Base-by-base conservation (phyloP, 2,888 invertebrate species). In the Agrotis ipsilon region DNA sequence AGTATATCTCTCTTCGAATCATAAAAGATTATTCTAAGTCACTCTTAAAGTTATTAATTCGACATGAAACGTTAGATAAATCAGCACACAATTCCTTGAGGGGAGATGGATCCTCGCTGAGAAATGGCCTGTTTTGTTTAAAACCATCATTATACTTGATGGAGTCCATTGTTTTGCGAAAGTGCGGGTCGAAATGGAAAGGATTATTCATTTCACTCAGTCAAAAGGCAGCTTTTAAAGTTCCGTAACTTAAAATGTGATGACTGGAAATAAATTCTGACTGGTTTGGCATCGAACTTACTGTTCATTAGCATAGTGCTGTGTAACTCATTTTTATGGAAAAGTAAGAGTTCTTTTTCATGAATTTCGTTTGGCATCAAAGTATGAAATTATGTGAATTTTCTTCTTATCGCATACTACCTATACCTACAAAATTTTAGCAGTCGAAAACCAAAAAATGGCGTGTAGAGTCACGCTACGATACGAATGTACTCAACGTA, bases 71-170 rank as follows among this genome's bases (percentile, higher is more conserved):
- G 86, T 88, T 87, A 87, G 87, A 90, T 90, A 89, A 90, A 91
- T 90, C 85, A 84, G 79, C 85, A 85, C 87, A 88, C 89, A 90
- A 90, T 91, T 90, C 88, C 86, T 84, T 83, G 82, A 81, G 83
- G 83, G 83, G 69, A 73, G 88, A 85, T 82, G 87, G 84, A 88
- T 87, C 86, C 83, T 76, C 79, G 71, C 85, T 86, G 86, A 85
- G 87, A 92, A 92, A 93, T 92, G 91, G 91, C 89, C 90, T 94
- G 92, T 94, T 94, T 95, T 94, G 93, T 94, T 93, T 93, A 90
- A 94, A 90, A 88, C 91, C 92, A 90, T 93, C 93, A 92, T 94
- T 94, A 93, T 91, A 93, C 93, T 91, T 93, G 93, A 94, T 93
- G 92, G 92, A 92, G 89, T 89, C 94, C 90, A 94, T 96, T 96